Conservation (phyloP, 23 tunicate genomes). For the Ciona savignyi region DNA sequence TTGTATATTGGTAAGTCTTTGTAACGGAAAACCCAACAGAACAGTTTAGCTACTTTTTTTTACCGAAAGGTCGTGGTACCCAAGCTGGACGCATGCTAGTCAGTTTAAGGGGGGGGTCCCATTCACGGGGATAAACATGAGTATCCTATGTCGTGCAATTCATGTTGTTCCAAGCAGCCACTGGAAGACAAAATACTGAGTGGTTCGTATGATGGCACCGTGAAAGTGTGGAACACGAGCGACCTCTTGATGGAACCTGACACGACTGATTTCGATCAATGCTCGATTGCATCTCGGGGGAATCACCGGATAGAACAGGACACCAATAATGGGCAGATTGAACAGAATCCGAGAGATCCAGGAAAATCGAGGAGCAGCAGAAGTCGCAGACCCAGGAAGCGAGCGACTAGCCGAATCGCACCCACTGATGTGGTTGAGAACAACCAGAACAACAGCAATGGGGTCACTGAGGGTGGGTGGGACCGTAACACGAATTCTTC, state of each 20-base stretch:
- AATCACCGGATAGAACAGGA: background rate
- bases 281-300: background rate
- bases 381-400: no score
- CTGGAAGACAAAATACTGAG: conserved; percentile 30
- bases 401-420: background rate
- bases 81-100: background rate
- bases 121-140: background rate
- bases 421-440: conserved; percentile 5
- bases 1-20: conserved; percentile 51
- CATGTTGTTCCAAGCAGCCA: conserved; percentile 16
- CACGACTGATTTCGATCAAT: background rate
- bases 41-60: background rate
- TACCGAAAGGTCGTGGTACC: background rate
- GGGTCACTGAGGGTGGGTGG: no score
- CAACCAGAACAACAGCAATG: background rate
- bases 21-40: no score
- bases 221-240: conserved; percentile 66
- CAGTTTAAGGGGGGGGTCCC: no score
- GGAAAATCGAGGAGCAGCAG: no score
- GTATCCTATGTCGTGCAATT: background rate
- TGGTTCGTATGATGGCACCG: conserved; percentile 87
- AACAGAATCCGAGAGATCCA: no score
- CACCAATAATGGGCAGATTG: no score
- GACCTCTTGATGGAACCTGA: conserved; percentile 26
- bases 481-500: no score